These are phyloP conservation scores for Cygnus olor DNA, from an alignment of 2,797 vertebrate genomes.

Conservation along the genomic window DNA sequence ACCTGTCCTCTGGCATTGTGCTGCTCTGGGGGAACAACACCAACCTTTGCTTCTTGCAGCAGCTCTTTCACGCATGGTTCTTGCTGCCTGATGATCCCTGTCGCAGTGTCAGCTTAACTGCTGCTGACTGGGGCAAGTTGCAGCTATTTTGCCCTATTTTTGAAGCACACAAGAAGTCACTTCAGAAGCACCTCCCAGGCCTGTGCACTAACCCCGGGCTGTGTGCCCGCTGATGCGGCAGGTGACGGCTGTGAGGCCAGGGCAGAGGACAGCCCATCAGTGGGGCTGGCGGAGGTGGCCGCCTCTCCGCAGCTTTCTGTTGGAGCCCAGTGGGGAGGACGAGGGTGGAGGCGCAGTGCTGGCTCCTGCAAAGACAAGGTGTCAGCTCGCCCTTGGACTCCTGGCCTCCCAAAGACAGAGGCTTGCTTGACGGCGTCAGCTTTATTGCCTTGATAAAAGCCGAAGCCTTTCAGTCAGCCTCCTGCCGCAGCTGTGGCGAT, in stretches of 20 bases:
- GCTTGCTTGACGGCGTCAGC: neutral
- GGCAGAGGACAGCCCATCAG: neutral
- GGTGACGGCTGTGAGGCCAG: neutral
- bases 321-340: neutral
- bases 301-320: neutral
- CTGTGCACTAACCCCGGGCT: neutral
- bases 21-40: neutral
- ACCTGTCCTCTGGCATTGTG: neutral
- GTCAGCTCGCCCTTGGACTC: neutral
- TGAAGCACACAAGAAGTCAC: neutral
- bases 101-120: neutral
- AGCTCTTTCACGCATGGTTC: neutral
- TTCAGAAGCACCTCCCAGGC: neutral
- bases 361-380: neutral
- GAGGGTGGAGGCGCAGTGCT: fast-evolving
- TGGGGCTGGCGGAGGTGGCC: neutral
- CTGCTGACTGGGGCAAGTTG: neutral
- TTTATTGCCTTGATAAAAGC: neutral
- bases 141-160: neutral
- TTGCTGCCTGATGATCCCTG: neutral
- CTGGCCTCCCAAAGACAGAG: neutral
- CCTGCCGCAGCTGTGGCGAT: neutral
- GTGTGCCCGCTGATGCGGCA: neutral
- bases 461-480: neutral
- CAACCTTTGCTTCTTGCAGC: neutral